Evolutionary conservation across 2,888 invertebrate species (phyloP), one percentile per base, ranked within the genome.

Genomic region (Oscheius onirici): DNA sequence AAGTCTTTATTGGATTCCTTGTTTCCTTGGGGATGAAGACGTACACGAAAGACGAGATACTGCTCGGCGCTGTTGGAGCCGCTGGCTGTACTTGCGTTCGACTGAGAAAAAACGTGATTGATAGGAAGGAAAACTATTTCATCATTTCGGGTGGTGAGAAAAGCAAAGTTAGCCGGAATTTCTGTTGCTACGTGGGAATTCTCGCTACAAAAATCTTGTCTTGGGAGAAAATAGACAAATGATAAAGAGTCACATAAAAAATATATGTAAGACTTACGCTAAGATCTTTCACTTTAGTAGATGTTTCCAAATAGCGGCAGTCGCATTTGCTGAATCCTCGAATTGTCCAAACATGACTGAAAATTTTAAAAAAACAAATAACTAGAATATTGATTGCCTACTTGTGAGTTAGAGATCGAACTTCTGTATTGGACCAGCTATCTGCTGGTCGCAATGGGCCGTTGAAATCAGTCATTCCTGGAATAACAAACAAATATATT

Each of bases 1-100:
- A 87, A 87, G 71, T 87, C 87, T 73, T 86, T 86, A 71, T 87
- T 87, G 13, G 86, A 86, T 52, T 87, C 87, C 67, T 87, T 87
- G 73, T 87, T 87, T 3, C 87, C 87, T 69, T 87, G 87, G 3
- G 87, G 87, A 76, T 87, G 87, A 6, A 87, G 76, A 10, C 87
- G 78, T 17, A 87, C 85, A 20, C 86, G 77, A 75, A 87, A 87
- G 6, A 76, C 74, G 63, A 72, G 63, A 28, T 17, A 57, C 34
- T 44, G 68, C 13, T 44, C 46, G 11, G n/a, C 57, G 8, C 28
- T 17, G 26, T 13, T 57, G 13, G 57, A 57, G 10, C 41, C 26
- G 13, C 44, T 28, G 13, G 66, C 34, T 5, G 55, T 20, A 15
- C 49, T 52, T 13, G 52, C 55, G 51, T 28, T 26, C 15, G 66